Evolutionary conservation across 2,888 invertebrate genomes (phyloP).

Genomic region (Volucella zonaria): DNA sequence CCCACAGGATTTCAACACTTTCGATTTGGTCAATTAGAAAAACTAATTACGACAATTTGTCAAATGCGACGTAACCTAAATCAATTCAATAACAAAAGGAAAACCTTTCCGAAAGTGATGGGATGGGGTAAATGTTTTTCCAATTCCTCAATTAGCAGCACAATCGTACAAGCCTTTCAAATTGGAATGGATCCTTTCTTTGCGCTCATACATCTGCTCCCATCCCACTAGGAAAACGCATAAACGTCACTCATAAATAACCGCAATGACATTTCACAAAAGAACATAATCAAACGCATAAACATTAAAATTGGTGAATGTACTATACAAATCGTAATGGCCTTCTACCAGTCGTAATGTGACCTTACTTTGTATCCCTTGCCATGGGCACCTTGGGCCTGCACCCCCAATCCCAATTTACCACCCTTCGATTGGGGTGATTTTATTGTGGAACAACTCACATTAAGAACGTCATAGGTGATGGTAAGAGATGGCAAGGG

Average conservation of each 20-base stretch:
- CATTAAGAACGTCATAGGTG: constrained; percentile 48
- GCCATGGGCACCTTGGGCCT: neutral
- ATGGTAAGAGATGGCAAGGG: no score
- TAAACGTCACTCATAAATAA: constrained; percentile 61
- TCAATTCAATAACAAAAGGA: constrained; percentile 41
- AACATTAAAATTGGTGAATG: constrained; percentile 66
- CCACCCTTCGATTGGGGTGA: constrained; percentile 18
- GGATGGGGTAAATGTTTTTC: constrained; percentile 23
- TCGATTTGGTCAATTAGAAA: neutral
- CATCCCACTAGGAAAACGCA: neutral
- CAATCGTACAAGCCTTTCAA: constrained; percentile 29
- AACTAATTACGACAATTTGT: constrained; percentile 6
- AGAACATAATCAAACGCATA: constrained; percentile 67
- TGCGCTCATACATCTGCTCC: constrained; percentile 1
- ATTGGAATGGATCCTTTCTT: constrained; percentile 51
- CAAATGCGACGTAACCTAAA: constrained; percentile 19
- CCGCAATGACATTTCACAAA: constrained; percentile 71
- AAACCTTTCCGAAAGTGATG: neutral
- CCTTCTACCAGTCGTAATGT: constrained; percentile 16
- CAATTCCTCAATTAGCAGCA: constrained; percentile 60
- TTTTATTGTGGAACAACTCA: constrained; percentile 57
- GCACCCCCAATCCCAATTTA: constrained; percentile 10
- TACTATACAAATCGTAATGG: constrained; percentile 65
- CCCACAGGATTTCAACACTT: constrained; percentile 12
- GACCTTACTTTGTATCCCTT: constrained; percentile 7